phyloP scores from a whole-genome alignment of 2,113 vertebrate species.

The Callithrix jacchus region DNA sequence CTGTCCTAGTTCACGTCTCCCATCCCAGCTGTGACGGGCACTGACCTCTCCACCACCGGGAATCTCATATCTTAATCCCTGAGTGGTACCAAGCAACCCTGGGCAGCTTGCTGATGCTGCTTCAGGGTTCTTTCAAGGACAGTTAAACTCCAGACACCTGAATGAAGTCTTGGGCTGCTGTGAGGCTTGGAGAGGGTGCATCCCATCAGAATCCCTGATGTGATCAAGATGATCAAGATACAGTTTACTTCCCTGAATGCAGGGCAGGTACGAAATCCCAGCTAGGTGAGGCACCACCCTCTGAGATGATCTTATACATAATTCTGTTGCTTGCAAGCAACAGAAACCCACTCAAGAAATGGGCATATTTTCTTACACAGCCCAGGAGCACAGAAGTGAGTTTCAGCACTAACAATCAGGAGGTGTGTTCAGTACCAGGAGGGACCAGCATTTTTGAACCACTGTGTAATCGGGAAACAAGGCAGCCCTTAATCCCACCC shows the following conservation, averaged over 20 bases:
- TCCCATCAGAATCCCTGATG: accelerated
- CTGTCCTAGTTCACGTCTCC: too few species aligned
- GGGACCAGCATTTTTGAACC: neutral
- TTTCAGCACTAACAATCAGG: neutral
- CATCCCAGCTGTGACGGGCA: neutral
- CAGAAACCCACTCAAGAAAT: neutral
- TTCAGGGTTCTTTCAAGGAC: neutral
- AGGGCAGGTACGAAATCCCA: neutral
- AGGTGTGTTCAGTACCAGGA: accelerated
- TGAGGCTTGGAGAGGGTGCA: neutral
- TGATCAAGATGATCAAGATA: neutral
- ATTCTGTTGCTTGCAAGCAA: neutral
- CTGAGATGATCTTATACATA: neutral
- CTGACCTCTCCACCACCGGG: neutral
- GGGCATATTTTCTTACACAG: neutral
- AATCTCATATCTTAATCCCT: accelerated
- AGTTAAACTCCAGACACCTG: neutral
- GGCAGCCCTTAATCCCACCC: accelerated
- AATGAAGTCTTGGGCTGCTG: neutral
- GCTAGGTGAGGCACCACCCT: neutral
- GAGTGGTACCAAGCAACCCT: accelerated
- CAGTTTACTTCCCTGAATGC: neutral
- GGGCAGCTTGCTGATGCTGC: neutral
- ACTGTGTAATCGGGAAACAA: accelerated
- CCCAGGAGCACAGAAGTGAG: neutral